Percentiles rank a stretch among this genome's conserved stretches.
Evolutionary conservation across 2,113 vertebrate species (phyloP).

Genomic region (Anhinga rufa): DNA sequence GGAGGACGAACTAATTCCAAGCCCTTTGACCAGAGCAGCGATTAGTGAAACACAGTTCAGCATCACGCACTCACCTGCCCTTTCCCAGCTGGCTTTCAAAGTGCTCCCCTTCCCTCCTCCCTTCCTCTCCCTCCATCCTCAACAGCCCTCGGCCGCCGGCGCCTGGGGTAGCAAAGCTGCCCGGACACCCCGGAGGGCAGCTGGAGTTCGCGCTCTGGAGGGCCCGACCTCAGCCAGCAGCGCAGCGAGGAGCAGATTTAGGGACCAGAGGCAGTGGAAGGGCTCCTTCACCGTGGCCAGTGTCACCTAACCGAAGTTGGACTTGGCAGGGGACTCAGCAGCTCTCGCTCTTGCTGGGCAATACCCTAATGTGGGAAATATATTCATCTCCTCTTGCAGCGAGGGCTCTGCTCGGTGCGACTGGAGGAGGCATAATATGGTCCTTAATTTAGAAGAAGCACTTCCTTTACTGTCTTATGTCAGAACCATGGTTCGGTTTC

Average conservation of each 20-base stretch:
- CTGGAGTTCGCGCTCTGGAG: accelerated
- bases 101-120: background rate
- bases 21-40: background rate
- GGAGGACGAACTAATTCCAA: background rate
- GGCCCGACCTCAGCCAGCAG: background rate
- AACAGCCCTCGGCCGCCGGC: accelerated
- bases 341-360: background rate
- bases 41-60: background rate
- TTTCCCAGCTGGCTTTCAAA: background rate
- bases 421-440: accelerated
- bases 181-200: accelerated
- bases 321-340: background rate
- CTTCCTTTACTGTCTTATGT: background rate
- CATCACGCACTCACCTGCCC: background rate
- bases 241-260: background rate
- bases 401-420: accelerated
- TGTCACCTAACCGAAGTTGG: accelerated
- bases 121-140: background rate
- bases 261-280: background rate
- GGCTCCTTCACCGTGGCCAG: background rate
- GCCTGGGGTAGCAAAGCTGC: accelerated
- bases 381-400: background rate
- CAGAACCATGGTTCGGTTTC: background rate
- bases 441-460: accelerated
- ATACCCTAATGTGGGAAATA: background rate